phyloP scores from a whole-genome alignment of 1,140 invertebrate species.

The Cydia splendana region DNA sequence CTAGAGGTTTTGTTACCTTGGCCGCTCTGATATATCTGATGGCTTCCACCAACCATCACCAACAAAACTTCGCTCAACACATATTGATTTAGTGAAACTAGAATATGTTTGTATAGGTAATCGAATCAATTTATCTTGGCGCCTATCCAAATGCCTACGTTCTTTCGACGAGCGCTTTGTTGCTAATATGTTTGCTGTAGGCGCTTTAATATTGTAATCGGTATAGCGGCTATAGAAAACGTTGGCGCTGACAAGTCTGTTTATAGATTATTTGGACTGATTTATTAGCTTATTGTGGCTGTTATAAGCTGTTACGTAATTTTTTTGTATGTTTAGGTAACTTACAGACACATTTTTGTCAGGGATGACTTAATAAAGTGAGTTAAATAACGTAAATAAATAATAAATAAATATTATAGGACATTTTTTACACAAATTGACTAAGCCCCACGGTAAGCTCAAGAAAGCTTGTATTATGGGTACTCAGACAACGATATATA shows the following conservation, averaged over 20 bases:
- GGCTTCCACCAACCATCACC: neutral
- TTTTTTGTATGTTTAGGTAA: too few species aligned
- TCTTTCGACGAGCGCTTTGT: neutral
- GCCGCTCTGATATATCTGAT: neutral
- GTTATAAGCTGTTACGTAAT: neutral
- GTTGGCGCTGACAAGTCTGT: neutral
- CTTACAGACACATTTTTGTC: too few species aligned
- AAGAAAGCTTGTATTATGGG: too few species aligned
- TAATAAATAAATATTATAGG: too few species aligned
- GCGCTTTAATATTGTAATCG: neutral
- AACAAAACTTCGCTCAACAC: neutral
- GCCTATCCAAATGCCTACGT: slow-evolving; percentile 3
- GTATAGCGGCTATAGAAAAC: neutral
- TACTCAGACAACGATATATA: too few species aligned
- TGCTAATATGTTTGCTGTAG: slow-evolving; percentile 14
- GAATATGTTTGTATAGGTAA: slow-evolving; percentile 1
- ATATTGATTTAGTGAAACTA: neutral
- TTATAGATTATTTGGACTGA: neutral
- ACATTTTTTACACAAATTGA: too few species aligned
- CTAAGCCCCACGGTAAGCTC: too few species aligned
- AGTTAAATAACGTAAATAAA: too few species aligned
- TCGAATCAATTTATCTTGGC: neutral
- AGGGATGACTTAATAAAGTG: too few species aligned
- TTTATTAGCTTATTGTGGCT: neutral
- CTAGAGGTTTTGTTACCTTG: too few species aligned